These are phyloP conservation scores for Amblyraja radiata DNA, from an alignment of 2,797 vertebrate species.

Conservation along the genomic window DNA sequence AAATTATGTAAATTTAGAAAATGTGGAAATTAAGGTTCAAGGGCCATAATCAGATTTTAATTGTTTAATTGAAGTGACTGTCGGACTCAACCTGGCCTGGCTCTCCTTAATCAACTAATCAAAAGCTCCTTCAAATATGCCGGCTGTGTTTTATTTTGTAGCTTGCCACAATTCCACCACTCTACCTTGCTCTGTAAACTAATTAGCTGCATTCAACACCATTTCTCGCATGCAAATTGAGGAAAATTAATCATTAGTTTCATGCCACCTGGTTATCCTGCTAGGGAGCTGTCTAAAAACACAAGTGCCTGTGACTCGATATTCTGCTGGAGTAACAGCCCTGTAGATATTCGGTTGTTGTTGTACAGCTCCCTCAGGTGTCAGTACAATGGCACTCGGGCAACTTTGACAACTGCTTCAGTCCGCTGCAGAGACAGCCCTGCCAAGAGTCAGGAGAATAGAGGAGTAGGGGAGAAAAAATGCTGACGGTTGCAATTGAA, in stretches of 20 bases:
- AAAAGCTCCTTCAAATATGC: conserved; percentile 34
- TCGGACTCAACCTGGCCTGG: not conserved
- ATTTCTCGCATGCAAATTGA: conserved; percentile 24
- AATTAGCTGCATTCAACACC: conserved; percentile 30
- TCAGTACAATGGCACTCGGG: not conserved
- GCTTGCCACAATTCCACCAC: conserved; percentile 16
- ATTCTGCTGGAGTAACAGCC: conserved; percentile 4
- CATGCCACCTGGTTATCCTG: conserved; percentile 33
- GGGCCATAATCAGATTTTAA: conserved; percentile 28
- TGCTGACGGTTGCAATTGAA: too few species aligned
- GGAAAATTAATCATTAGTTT: conserved; percentile 34
- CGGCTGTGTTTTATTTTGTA: conserved; percentile 28
- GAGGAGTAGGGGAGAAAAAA: too few species aligned
- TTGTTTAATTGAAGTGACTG: conserved; percentile 32
- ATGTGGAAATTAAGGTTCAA: conserved; percentile 31
- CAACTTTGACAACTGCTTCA: not conserved
- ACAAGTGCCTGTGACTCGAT: conserved; percentile 13
- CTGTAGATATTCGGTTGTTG: not conserved
- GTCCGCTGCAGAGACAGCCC: not conserved
- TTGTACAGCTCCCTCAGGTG: conserved; percentile 20
- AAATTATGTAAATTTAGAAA: conserved; percentile 6
- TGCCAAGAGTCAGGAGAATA: too few species aligned
- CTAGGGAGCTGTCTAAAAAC: conserved; percentile 5
- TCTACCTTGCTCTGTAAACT: conserved; percentile 33
- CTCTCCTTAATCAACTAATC: conserved; percentile 33